Base-by-base conservation (phyloP, 1,140 invertebrate species). In the Eumeta japonica region DNA sequence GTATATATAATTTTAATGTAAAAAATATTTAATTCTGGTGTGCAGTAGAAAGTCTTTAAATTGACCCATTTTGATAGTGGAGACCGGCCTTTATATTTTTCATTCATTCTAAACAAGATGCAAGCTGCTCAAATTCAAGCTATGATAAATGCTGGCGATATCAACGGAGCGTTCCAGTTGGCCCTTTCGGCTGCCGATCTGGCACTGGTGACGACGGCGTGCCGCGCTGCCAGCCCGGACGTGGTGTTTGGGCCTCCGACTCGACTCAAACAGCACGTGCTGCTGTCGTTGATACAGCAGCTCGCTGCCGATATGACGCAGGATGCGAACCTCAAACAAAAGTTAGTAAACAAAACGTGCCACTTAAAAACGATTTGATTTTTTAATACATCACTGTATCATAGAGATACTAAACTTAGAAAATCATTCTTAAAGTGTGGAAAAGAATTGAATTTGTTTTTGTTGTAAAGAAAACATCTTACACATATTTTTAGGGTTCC, bases 271-370 rank as follows among this genome's bases (percentile, higher is more conserved):
- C 92, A 94, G 57, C 88, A 88, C 48, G 90, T 95, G 24, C 77
- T 97, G 34, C 75, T 97, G 16, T 94, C 92, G 1, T 79, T 97
- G 2, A 89, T 97, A 45, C 92, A 95, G 65, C 94, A 97, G 62
- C 80, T 97, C 2, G 89, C 90, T 2, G 86, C 89, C 1, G 91
- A 96, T 64, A 82, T 97, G 63, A 79, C 78, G 16, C 80, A 85
- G 36, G 83, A 92, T 53, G 91, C 89, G n/a, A 88, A 90, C 50
- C 77, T 93, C 3, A 96, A 95, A 68, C 82, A 90, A 47, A 90
- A 85, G 91, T 94, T n/a, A n/a, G 75, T 54, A 52, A n/a, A 35
- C 33, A 9, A 12, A 30, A 5, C 20, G n/a, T 24, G n/a, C n/a
- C n/a, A n/a, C n/a, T n/a, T n/a, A n/a, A n/a, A n/a, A n/a, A n/a